phyloP scores from a whole-genome alignment of 1,140 invertebrate genomes.

The Sarcophaga peregrina region DNA sequence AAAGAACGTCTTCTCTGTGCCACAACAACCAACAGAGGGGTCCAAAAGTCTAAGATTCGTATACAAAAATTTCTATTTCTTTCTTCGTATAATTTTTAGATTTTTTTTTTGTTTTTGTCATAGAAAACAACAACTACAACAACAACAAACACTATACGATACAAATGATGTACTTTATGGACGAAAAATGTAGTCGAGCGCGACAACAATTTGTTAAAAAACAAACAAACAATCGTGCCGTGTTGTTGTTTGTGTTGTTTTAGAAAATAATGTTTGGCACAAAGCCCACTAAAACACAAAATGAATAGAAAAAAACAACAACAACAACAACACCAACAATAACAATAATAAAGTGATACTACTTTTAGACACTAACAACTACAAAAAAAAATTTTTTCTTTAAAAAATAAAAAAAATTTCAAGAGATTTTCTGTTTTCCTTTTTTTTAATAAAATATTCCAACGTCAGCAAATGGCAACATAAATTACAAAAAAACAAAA shows the following conservation, averaged over 20 bases:
- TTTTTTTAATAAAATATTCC: conserved; percentile 11
- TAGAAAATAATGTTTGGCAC: conserved; percentile 31
- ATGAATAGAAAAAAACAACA: not conserved
- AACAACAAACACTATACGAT: no score
- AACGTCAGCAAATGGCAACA: conserved; percentile 3
- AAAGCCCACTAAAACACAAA: conserved; percentile 37
- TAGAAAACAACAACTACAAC: conserved; percentile 11
- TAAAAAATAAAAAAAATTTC: not conserved
- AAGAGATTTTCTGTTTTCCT: not conserved
- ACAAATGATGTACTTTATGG: conserved; percentile 29
- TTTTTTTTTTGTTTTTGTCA: conserved; percentile 30
- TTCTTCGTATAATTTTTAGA: not conserved
- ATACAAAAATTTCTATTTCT: not conserved
- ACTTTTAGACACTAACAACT: not conserved
- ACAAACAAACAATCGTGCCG: conserved; percentile 22
- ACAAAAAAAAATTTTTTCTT: not conserved
- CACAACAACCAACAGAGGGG: not conserved
- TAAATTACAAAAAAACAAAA: not conserved
- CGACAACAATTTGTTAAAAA: conserved; percentile 66
- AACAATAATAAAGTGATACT: conserved; percentile 5
- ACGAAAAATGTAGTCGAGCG: conserved; percentile 65
- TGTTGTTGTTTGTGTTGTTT: no score
- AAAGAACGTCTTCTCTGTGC: no score
- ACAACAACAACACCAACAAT: conserved; percentile 4
- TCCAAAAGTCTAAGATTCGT: not conserved